Evolutionary conservation across 2,888 invertebrate species (phyloP), one percentile per base, ranked within the genome.

Genomic region (Drosophila paracracens): DNA sequence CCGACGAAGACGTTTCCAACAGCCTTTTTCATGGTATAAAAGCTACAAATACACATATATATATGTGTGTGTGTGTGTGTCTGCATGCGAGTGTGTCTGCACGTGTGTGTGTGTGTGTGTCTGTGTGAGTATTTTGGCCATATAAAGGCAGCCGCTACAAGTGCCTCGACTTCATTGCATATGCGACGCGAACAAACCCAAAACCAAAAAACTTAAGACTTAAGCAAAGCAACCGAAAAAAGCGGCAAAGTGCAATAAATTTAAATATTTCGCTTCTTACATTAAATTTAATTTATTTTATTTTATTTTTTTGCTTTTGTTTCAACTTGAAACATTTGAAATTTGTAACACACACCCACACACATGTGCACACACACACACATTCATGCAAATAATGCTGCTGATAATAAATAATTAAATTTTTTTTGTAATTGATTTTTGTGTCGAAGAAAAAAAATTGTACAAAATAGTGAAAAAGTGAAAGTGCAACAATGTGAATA

Each of bases 401-500:
- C 31, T 64, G 52, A 38, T 38, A 18, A 38, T 38, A 38, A 38
- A 18, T 38, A 62, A 33, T 62, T 75, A 21, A 56, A 57, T 46
- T 60, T 60, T 74, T 77, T 60, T 74, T 75, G 70, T 73, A 74
- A 82, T 71, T 74, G 72, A 70, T 70, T 66, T 76, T 81, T 66
- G 67, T 77, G 73, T 65, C 53, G 54, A 61, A 69, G 74, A 74
- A 66, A 62, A 40, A 29, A 21, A 38, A 57, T 38, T 29, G 38
- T 62, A 63, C 63, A 67, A 67, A 73, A 70, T 74, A 83, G 83
- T 88, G 86, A 82, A 88, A 85, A 86, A 89, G 89, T 89, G 85
- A 86, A 86, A 86, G 90, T 88, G 86, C 87, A 90, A 83, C 68
- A 72, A 79, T 81, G 78, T 72, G 78, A 81, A 74, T 65, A 74